phyloP scores from a whole-genome alignment of 2,888 invertebrate species.

The Caenorhabditis panamensis region DNA sequence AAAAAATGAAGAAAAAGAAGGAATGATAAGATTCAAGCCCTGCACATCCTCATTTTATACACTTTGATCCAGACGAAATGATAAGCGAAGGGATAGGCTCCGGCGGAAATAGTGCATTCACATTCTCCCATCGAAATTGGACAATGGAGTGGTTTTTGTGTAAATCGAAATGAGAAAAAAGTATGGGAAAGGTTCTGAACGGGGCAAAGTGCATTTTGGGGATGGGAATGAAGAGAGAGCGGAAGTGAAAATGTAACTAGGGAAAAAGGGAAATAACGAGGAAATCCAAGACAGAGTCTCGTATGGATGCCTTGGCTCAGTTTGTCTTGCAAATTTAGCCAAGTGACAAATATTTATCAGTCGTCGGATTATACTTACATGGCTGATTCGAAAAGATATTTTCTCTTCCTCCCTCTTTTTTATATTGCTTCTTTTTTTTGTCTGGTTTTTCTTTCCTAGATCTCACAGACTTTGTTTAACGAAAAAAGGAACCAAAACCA shows the following conservation, averaged over 20 bases:
- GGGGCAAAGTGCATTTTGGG: slow-evolving; percentile 8
- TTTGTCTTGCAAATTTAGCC: slow-evolving; percentile 12
- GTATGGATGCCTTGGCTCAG: slow-evolving; percentile 25
- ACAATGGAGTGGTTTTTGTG: not conserved
- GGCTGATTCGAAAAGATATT: slow-evolving; percentile 11
- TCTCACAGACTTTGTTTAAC: not conserved
- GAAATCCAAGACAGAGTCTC: slow-evolving; percentile 18
- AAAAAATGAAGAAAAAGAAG: too few species aligned
- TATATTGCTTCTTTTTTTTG: not conserved
- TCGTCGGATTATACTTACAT: slow-evolving; percentile 37
- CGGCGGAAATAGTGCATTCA: slow-evolving; percentile 28
- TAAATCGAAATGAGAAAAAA: not conserved
- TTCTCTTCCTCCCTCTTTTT: not conserved
- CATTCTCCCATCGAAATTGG: too few species aligned
- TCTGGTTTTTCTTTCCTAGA: too few species aligned
- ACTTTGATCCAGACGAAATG: slow-evolving; percentile 27
- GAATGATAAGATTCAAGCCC: too few species aligned
- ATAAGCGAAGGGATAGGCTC: too few species aligned
- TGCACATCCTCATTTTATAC: slow-evolving; percentile 12
- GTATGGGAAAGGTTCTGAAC: slow-evolving; percentile 7
- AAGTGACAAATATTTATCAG: slow-evolving; percentile 57
- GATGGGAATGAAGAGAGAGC: not conserved
- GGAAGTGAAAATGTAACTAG: not conserved
- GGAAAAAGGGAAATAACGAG: not conserved
- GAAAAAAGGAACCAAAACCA: slow-evolving; percentile 13